Base-by-base conservation (phyloP, 2,888 invertebrate species). In the Mongoloraphidia duomilia region DNA sequence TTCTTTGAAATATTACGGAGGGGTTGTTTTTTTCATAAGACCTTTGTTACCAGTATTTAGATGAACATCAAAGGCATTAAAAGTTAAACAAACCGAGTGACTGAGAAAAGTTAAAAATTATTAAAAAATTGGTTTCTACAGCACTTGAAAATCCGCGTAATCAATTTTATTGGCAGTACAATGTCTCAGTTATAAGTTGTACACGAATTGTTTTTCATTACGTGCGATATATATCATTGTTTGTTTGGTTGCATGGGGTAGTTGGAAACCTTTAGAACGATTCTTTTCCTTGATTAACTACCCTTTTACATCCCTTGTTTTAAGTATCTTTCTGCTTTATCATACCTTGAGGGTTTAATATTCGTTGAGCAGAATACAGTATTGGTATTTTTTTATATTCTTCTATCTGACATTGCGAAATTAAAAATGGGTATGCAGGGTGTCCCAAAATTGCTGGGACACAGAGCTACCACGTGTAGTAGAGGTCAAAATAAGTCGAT, bases 261-360 rank as follows among this genome's bases (percentile, higher is more conserved):
- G n/a, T 12, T 38, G 34, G 34, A 34, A 26, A n/a, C 33, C 34
- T 26, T 37, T 17, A 14, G 37, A 46, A 17, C 17, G 37, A 37
- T 46, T 46, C 46, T 37, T 46, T 37, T 46, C 37, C 37, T 37
- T 46, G 46, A 46, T 46, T 46, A 46, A 46, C 46, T 46, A 46
- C 46, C 46, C 46, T 37, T 46, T 46, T 37, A 13, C 38, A 37
- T 37, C 46, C 46, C 46, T 46, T 46, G 38, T 46, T 46, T 46
- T 46, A 46, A 46, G 34, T 46, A 46, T 36, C 46, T 46, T 46
- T 46, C 37, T 46, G 46, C 38, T 46, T 35, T 46, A 46, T 46
- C n/a, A 39, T 39, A 39, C 12, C 40, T 14, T 39, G 10, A 39
- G 40, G 40, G 40, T 39, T 39, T 39, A 39, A 39, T 39, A 39